These are phyloP conservation scores for Hydra vulgaris DNA, from an alignment of 30 jellyfish, hydroid and myxozoan genomes.

Conservation along the genomic window DNA sequence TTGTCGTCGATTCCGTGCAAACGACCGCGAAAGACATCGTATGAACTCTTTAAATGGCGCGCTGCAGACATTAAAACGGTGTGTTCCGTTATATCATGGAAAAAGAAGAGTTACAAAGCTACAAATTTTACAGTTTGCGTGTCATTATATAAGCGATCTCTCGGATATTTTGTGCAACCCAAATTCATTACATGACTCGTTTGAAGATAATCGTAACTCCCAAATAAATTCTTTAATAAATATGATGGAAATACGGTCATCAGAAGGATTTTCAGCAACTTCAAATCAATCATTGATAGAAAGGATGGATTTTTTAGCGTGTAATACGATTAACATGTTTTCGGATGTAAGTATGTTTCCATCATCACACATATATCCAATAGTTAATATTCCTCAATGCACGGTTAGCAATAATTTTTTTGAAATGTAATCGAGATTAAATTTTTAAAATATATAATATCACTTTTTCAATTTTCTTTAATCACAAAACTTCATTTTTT, in stretches of 20 bases:
- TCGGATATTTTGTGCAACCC: slow-evolving; percentile 40
- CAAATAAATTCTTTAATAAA: neutral
- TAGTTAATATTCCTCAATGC: neutral
- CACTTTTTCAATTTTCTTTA: no score
- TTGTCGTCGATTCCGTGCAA: slow-evolving; percentile 88
- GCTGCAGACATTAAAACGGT: slow-evolving; percentile 60
- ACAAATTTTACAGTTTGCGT: slow-evolving; percentile 55
- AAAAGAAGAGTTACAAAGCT: slow-evolving; percentile 68
- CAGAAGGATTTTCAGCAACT: neutral
- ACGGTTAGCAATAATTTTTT: neutral
- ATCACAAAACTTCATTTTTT: no score
- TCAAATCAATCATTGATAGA: neutral
- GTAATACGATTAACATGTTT: neutral
- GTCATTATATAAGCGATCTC: slow-evolving; percentile 54
- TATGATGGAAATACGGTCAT: neutral
- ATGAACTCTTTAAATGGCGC: slow-evolving; percentile 90
- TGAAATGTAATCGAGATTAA: neutral
- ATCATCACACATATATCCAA: neutral
- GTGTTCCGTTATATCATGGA: slow-evolving; percentile 58
- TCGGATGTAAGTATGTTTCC: neutral
- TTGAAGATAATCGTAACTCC: neutral
- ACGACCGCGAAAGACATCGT: slow-evolving; percentile 82
- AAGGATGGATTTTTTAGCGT: neutral
- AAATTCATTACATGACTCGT: neutral
- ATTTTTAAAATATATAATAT: no score